These are phyloP conservation scores for Pluvianellus socialis DNA, from an alignment of 2,113 vertebrate genomes.

Conservation along the genomic window DNA sequence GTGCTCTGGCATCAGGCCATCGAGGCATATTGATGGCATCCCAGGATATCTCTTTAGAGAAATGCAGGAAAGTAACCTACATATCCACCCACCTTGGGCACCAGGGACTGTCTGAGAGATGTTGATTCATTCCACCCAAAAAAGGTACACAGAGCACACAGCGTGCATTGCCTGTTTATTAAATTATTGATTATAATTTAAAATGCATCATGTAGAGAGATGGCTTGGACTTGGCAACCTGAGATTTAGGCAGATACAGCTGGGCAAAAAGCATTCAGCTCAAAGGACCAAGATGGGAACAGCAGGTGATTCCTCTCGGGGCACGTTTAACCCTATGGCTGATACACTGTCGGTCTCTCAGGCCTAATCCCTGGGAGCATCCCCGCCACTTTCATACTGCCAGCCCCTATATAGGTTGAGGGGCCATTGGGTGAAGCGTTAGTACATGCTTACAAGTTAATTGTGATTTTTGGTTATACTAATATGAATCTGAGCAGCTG, in stretches of 20 bases:
- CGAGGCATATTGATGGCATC: neutral
- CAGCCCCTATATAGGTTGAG: neutral
- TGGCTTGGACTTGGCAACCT: neutral
- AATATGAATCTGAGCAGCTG: neutral
- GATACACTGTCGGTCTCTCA: neutral
- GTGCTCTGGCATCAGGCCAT: slow-evolving; percentile 1
- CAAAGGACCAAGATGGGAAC: neutral
- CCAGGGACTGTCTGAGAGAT: neutral
- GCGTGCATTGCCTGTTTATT: neutral
- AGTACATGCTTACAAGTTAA: neutral
- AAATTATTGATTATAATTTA: neutral
- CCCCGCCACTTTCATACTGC: neutral
- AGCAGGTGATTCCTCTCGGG: neutral
- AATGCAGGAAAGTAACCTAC: neutral
- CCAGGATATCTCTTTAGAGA: neutral
- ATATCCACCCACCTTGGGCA: neutral
- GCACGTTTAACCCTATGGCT: neutral
- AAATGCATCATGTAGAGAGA: neutral
- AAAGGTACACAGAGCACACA: neutral
- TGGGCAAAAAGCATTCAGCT: neutral
- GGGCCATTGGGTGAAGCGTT: neutral
- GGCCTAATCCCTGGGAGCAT: neutral
- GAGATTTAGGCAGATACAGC: neutral
- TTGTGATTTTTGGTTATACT: neutral
- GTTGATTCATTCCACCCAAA: neutral